Conservation (phyloP, 2,888 invertebrate genomes). For the Andrena trimmerana region DNA sequence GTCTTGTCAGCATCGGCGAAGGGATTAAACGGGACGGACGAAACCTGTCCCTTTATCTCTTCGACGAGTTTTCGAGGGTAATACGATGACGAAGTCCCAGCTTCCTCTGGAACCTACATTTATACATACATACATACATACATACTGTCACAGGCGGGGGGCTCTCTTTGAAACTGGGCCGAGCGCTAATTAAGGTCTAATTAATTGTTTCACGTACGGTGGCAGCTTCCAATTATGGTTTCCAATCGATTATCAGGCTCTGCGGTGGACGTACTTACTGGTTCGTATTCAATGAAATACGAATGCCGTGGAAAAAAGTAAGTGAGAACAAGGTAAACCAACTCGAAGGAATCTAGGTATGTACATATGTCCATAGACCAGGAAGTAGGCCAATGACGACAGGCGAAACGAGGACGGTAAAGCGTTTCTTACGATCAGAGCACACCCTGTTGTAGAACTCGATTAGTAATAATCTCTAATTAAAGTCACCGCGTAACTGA, state of each 20-base stretch:
- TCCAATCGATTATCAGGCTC: conserved; percentile 66
- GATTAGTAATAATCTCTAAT: conserved; percentile 75
- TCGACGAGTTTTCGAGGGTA: conserved; percentile 47
- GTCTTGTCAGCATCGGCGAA: conserved; percentile 18
- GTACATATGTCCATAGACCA: too few relatives aligned
- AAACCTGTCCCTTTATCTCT: conserved; percentile 40
- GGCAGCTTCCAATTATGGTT: conserved; percentile 72
- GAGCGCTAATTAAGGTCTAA: conserved; percentile 73
- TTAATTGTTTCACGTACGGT: conserved; percentile 70
- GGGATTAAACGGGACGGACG: conserved; percentile 43
- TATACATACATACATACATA: too few relatives aligned
- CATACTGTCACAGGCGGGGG: not conserved
- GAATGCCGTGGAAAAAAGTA: not conserved
- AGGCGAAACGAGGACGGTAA: not conserved
- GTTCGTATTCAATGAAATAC: conserved; percentile 43
- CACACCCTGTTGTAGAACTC: conserved; percentile 33
- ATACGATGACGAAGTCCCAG: conserved; percentile 48
- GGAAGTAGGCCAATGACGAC: too few relatives aligned
- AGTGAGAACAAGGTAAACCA: not conserved
- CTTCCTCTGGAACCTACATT: conserved; percentile 2
- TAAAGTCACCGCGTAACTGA: conserved; percentile 63
- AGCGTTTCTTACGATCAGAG: not conserved
- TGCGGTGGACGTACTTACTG: conserved; percentile 34
- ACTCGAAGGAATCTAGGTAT: too few relatives aligned
- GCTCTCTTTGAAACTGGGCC: conserved; percentile 68